Conservation (phyloP, 2,797 vertebrate genomes). For the Linurgus olivaceus region DNA sequence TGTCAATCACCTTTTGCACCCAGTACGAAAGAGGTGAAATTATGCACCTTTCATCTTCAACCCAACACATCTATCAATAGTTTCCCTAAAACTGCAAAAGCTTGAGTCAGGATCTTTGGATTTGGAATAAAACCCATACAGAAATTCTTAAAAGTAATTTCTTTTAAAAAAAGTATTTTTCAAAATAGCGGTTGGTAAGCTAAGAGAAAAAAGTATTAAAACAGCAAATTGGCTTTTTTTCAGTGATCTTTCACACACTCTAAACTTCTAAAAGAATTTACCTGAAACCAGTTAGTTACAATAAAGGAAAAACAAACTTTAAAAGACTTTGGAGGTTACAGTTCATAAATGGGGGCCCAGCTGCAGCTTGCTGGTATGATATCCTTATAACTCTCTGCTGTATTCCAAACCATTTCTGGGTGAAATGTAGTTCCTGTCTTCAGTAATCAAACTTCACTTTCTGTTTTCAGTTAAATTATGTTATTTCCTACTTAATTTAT, state of each 20-base stretch:
- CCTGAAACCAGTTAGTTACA: neutral
- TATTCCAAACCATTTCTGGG: neutral
- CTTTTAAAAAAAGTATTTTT: neutral
- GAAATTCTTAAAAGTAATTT: neutral
- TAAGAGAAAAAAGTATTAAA: neutral
- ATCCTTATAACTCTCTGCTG: neutral
- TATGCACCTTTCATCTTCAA: neutral
- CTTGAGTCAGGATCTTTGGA: neutral
- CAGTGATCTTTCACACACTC: neutral
- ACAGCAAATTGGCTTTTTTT: fast-evolving
- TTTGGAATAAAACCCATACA: neutral
- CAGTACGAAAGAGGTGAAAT: neutral
- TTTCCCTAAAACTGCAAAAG: neutral
- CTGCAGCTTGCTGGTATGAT: neutral
- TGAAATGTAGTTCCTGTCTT: neutral
- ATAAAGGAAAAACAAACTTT: neutral
- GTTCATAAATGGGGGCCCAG: neutral
- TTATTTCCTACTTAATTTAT: neutral
- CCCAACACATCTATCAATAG: fast-evolving
- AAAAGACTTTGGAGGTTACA: neutral
- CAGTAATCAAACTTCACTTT: neutral
- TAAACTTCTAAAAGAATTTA: neutral
- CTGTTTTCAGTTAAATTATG: neutral
- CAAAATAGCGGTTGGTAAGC: neutral
- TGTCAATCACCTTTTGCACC: neutral